Evolutionary conservation across 2,797 vertebrate genomes (phyloP).

Genomic region (Malacoraja senta): DNA sequence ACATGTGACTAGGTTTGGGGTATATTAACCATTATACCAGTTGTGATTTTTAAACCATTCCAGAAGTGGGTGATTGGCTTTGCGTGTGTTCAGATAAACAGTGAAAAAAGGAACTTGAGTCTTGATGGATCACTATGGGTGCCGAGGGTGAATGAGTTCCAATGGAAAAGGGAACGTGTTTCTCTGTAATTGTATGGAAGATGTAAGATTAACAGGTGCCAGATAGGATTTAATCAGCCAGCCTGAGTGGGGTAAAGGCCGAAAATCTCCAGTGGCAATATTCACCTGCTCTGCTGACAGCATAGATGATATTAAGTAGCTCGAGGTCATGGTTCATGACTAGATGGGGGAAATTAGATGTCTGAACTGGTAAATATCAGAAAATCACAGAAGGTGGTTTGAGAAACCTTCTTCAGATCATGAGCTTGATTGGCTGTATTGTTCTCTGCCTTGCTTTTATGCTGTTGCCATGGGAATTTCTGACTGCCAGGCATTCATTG

Average conservation of each 20-base stretch:
- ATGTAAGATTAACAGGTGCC: background rate
- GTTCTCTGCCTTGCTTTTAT: background rate
- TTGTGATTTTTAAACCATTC: too few species aligned
- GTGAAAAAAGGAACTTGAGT: too few species aligned
- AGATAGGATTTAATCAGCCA: background rate
- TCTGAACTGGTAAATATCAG: background rate
- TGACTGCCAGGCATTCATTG: background rate
- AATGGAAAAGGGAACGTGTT: too few species aligned
- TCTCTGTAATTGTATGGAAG: background rate
- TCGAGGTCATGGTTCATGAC: background rate
- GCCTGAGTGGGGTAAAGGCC: background rate
- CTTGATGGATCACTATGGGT: too few species aligned
- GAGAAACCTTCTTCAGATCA: background rate
- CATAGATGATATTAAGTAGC: background rate
- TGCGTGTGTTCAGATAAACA: too few species aligned
- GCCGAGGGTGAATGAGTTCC: too few species aligned
- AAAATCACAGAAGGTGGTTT: background rate
- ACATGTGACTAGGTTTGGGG: too few species aligned
- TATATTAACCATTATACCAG: too few species aligned
- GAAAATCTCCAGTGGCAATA: background rate
- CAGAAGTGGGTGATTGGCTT: too few species aligned
- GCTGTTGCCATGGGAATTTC: slow-evolving; percentile 2
- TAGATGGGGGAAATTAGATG: background rate
- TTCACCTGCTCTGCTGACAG: background rate
- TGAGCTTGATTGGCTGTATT: background rate